Conservation (phyloP, 1,140 invertebrate genomes). For the Homarus americanus region DNA sequence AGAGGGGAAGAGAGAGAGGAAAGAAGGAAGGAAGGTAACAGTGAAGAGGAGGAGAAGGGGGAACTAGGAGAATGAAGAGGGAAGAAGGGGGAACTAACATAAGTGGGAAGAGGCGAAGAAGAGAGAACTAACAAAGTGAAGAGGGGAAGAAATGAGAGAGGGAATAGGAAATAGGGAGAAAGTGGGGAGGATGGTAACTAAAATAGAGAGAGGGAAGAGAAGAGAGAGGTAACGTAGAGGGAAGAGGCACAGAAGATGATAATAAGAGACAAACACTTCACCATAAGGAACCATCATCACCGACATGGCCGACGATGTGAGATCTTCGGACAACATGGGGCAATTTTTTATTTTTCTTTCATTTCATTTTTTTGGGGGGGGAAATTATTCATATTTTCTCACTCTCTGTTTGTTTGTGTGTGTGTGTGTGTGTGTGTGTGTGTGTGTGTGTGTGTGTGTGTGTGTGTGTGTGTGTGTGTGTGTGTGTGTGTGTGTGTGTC, state of each 20-base stretch:
- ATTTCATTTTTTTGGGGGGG: no score
- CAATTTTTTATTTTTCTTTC: no score
- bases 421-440: no score
- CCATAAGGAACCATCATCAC: neutral
- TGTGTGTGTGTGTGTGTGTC: no score
- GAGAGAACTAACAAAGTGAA: neutral
- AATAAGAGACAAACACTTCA: neutral
- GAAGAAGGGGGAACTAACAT: neutral
- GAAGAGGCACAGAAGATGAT: neutral
- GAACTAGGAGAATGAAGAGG: neutral
- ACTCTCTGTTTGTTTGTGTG: no score
- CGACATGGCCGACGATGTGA: no score
- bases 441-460: no score
- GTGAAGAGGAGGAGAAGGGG: neutral
- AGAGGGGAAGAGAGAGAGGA: neutral
- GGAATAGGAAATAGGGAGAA: neutral
- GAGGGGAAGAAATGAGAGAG: neutral
- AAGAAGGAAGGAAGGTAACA: neutral
- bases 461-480: no score
- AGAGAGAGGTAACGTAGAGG: neutral
- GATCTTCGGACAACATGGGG: no score
- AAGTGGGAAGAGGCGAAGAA: neutral
- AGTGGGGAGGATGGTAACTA: neutral
- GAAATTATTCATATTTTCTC: no score
- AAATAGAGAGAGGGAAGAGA: neutral